Percentiles rank a stretch among this genome's conserved stretches.
Conservation (phyloP, 2,113 vertebrate genomes). For the Artemisiospiza belli region DNA sequence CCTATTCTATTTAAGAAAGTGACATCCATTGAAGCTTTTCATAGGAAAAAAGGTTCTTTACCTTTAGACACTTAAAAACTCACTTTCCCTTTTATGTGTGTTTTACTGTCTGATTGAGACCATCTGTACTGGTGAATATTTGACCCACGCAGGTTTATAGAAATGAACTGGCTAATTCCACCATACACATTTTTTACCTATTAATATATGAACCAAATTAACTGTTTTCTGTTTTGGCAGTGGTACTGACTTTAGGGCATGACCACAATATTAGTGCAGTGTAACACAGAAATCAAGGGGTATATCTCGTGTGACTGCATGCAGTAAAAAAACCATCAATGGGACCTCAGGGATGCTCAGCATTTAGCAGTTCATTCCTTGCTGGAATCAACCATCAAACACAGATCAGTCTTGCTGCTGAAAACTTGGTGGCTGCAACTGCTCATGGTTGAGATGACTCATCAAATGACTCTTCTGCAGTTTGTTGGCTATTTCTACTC, state of each 20-base stretch:
- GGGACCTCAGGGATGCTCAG: neutral
- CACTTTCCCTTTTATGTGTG: neutral
- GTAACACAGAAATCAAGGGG: neutral
- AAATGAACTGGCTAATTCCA: neutral
- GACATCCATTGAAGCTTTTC: neutral
- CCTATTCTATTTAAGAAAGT: neutral
- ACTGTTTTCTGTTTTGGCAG: neutral
- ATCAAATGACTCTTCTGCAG: neutral
- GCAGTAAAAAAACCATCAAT: neutral
- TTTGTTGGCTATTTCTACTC: neutral
- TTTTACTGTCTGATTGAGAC: neutral
- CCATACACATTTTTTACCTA: neutral
- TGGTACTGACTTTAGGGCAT: neutral
- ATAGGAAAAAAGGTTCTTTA: neutral
- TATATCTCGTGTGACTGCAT: neutral
- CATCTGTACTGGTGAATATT: neutral
- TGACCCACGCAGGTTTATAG: neutral
- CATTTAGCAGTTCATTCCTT: neutral
- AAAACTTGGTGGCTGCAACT: neutral
- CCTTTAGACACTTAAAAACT: neutral
- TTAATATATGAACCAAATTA: neutral
- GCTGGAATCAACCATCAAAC: neutral
- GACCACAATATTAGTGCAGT: neutral
- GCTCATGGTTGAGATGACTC: neutral
- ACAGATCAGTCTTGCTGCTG: neutral